phyloP scores from a whole-genome alignment of 2,113 vertebrate species.

The Noctilio leporinus region DNA sequence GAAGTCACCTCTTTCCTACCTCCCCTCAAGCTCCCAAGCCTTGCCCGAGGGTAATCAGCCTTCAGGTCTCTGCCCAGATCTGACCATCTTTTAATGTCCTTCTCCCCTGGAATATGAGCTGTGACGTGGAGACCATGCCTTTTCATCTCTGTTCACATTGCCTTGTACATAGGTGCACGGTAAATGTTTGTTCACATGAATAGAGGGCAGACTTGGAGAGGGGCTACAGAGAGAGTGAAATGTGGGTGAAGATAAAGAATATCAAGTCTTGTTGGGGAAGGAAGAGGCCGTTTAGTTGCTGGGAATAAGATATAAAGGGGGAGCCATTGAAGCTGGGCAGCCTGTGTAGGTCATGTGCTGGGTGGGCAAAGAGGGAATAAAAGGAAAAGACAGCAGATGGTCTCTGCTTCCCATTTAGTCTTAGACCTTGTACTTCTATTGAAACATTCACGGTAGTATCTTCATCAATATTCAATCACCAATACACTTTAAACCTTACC shows the following conservation, averaged over 20 bases:
- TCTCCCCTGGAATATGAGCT: neutral
- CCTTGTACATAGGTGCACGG: neutral
- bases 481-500: neutral
- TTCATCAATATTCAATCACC: neutral
- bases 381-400: neutral
- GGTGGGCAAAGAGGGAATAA: neutral
- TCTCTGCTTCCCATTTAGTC: neutral
- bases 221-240: neutral
- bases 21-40: neutral
- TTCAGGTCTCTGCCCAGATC: neutral
- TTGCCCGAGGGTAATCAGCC: neutral
- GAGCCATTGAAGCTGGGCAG: neutral
- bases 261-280: neutral
- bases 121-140: neutral
- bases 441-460: neutral
- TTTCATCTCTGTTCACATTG: neutral
- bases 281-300: neutral
- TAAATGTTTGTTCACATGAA: neutral
- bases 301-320: neutral
- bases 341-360: neutral
- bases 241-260: neutral
- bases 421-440: neutral
- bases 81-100: neutral
- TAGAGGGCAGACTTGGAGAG: neutral
- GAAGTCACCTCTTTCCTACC: neutral